Evolutionary conservation across 2,888 invertebrate species (phyloP), one percentile per base, ranked within the genome.

Genomic region (Caenorhabditis sp.): DNA sequence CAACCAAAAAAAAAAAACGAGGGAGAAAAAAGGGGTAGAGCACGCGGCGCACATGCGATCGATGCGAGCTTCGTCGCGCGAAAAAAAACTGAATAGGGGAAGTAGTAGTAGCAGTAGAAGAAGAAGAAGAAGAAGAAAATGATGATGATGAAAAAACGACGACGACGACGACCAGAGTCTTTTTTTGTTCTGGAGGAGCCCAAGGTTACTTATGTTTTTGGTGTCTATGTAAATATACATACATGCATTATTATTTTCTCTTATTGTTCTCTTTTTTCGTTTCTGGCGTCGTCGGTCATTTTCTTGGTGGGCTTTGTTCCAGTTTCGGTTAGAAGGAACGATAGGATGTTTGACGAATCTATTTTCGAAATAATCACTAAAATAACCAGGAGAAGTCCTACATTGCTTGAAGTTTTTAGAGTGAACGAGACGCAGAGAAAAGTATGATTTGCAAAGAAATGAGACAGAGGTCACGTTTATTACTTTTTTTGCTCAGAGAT

Each of bases 41-140:
- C 23, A 43, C 58, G 50, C 58, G 50, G 62, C 58, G 59, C 66
- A 62, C 62, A 58, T 64, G 62, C 64, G 64, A 70, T 70, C 70
- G 70, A 70, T 70, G 70, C 62, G 65, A 65, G 66, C 61, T 62
- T n/a, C 37, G 27, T 37, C 62, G 69, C 62, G 62, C 70, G 62
- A 70, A 70, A 70, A 70, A 61, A 55, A 61, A 53, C 19, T 27
- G 49, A 63, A 58, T 17, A 36, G 36, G 58, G 27, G 58, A 58
- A 24, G 58, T 58, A 59, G 57, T 63, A 62, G 72, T 63, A 65
- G 72, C 36, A 67, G 65, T 26, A 8, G 66, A 63, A 66, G 60
- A 65, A 69, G 66, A 50, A 50, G 50, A 19, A 50, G 19, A 19
- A 50, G 19, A 50, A 19, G 50, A 19, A 50, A 50, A 17, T 8